Evolutionary conservation across 2,797 vertebrate species (phyloP).

Genomic region (Sphaeramia orbicularis): DNA sequence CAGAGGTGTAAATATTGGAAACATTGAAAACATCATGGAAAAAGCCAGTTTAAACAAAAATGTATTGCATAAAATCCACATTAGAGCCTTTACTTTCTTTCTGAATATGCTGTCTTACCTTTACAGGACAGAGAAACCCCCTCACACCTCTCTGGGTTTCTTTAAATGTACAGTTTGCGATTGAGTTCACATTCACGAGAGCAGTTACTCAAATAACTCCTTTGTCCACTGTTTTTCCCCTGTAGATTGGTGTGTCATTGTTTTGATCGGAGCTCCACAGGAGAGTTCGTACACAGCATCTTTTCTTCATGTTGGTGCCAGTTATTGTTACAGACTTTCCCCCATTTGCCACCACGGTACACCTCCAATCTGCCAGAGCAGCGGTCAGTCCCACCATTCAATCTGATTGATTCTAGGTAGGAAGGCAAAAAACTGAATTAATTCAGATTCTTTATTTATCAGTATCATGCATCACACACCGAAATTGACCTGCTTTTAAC

Average conservation of each 20-base stretch:
- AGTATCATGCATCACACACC: constrained; percentile 70
- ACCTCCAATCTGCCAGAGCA: constrained; percentile 81
- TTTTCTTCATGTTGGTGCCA: background rate
- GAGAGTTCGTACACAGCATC: background rate
- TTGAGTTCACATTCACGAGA: constrained; percentile 42
- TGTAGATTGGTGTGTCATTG: background rate
- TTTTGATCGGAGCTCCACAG: constrained; percentile 57
- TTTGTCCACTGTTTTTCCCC: constrained; percentile 3
- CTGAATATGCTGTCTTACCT: constrained; percentile 54
- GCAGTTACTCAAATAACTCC: constrained; percentile 46
- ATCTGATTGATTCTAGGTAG: background rate
- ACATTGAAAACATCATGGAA: background rate
- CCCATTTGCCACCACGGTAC: constrained; percentile 67
- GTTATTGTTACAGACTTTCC: constrained; percentile 45
- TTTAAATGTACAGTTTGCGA: constrained; percentile 60
- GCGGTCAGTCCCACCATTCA: constrained; percentile 48
- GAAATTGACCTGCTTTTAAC: constrained; percentile 77
- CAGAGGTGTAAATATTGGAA: background rate
- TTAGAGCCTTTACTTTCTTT: background rate
- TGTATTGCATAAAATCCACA: background rate
- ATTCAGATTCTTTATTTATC: too few relatives aligned
- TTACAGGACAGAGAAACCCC: constrained; percentile 58
- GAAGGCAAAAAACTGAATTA: too few relatives aligned
- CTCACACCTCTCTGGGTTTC: constrained; percentile 39
- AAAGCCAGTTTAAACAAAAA: background rate